phyloP scores from a whole-genome alignment of 2,113 vertebrate genomes.

The Verasper variegatus region DNA sequence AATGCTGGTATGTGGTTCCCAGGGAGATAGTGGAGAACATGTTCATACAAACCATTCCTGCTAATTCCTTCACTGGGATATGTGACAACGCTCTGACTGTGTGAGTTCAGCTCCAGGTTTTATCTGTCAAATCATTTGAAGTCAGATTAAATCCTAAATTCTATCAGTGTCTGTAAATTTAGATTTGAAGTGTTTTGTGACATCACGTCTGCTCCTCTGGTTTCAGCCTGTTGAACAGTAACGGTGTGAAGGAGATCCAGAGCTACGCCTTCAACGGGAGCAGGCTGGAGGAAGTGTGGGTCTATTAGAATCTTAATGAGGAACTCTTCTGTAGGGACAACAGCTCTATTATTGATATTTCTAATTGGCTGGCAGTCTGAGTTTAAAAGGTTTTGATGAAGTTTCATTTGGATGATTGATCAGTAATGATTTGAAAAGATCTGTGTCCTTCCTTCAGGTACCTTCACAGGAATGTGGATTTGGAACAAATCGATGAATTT shows the following conservation, averaged over 20 bases:
- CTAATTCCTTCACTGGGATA: slow-evolving; percentile 89
- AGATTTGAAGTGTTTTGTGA: neutral
- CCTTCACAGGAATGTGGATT: slow-evolving; percentile 88
- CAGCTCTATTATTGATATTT: no score
- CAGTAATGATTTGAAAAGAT: neutral
- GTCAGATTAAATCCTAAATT: no score
- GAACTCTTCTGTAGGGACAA: no score
- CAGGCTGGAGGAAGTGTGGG: slow-evolving; percentile 88
- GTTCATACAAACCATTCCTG: slow-evolving; percentile 85
- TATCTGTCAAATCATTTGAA: no score
- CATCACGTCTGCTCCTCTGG: neutral
- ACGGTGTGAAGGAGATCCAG: slow-evolving; percentile 88
- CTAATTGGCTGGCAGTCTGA: neutral
- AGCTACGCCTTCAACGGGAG: slow-evolving; percentile 89
- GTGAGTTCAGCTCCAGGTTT: slow-evolving; percentile 76
- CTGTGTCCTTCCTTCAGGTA: slow-evolving; percentile 78
- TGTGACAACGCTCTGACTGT: slow-evolving; percentile 86
- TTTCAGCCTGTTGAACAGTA: slow-evolving; percentile 89
- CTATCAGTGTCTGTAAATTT: fast-evolving
- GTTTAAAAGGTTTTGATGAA: neutral
- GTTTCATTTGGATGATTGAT: neutral
- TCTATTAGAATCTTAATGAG: no score
- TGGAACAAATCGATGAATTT: slow-evolving; percentile 85
- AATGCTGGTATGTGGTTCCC: slow-evolving; percentile 24
- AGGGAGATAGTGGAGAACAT: slow-evolving; percentile 92